Conservation (phyloP, 2,797 vertebrate species). For the Catharus ustulatus region DNA sequence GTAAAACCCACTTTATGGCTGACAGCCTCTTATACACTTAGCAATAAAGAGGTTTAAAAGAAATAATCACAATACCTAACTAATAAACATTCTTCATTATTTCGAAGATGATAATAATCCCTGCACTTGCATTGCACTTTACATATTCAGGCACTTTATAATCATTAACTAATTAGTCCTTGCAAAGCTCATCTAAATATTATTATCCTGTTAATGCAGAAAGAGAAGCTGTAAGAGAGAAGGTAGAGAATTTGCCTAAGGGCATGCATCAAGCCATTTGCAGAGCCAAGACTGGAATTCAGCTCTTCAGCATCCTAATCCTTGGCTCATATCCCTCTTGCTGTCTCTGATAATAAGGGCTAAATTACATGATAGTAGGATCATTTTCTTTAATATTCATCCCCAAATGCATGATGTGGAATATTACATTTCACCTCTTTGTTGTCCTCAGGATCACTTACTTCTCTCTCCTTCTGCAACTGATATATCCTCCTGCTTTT, state of each 20-base stretch:
- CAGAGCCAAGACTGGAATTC: conserved; percentile 37
- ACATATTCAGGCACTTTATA: conserved; percentile 63
- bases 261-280: conserved; percentile 45
- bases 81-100: conserved; percentile 69
- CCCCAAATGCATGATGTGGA: neutral
- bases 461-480: neutral
- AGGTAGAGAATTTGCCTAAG: conserved; percentile 61
- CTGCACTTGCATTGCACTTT: conserved; percentile 48
- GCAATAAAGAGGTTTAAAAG: conserved; percentile 58
- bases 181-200: conserved; percentile 69
- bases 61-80: conserved; percentile 64
- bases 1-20: conserved; percentile 38
- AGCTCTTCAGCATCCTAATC: conserved; percentile 16
- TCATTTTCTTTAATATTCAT: conserved; percentile 56
- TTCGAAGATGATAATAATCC: conserved; percentile 58
- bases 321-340: conserved; percentile 37
- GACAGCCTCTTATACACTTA: conserved; percentile 36
- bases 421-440: conserved; percentile 14
- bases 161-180: conserved; percentile 71
- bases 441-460: neutral
- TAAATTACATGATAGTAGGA: conserved; percentile 31
- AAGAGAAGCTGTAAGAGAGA: conserved; percentile 50
- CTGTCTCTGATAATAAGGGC: conserved; percentile 27
- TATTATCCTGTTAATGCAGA: conserved; percentile 67
- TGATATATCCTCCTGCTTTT: neutral